Percentiles rank a stretch among this genome's conserved stretches.
These are phyloP conservation scores for Chlorodrepanis virens DNA, from an alignment of 2,113 vertebrate species.

Conservation along the genomic window DNA sequence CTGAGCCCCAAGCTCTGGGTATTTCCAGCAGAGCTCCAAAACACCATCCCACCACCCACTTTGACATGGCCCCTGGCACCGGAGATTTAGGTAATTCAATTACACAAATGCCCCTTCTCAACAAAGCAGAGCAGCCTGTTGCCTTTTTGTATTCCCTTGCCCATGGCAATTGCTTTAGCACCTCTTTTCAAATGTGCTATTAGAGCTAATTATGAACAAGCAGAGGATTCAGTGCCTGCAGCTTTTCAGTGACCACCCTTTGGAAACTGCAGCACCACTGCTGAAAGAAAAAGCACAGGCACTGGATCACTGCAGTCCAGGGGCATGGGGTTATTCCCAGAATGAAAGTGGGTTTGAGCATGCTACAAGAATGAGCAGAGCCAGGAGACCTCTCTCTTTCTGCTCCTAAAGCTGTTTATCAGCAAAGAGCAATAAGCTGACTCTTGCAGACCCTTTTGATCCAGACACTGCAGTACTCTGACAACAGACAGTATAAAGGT, in stretches of 20 bases:
- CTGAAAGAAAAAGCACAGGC: neutral
- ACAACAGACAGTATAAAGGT: neutral
- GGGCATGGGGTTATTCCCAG: neutral
- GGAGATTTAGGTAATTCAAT: slow-evolving; percentile 50
- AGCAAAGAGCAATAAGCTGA: neutral
- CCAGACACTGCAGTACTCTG: neutral
- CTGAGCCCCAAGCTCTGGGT: neutral
- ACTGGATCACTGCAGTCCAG: neutral
- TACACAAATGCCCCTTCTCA: slow-evolving; percentile 18
- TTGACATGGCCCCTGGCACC: slow-evolving; percentile 45
- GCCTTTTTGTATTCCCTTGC: neutral
- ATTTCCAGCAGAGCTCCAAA: slow-evolving; percentile 3
- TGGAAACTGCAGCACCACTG: neutral
- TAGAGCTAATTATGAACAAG: slow-evolving; percentile 58
- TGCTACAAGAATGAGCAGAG: neutral
- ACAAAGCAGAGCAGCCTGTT: slow-evolving; percentile 11
- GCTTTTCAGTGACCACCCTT: neutral
- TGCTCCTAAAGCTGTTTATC: neutral
- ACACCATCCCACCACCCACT: slow-evolving; percentile 37
- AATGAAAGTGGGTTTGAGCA: neutral
- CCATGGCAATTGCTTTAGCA: neutral
- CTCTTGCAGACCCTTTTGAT: neutral
- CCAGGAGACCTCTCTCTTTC: neutral
- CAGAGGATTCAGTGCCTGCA: neutral
- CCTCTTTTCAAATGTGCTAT: slow-evolving; percentile 37